Percentiles rank a stretch among this genome's conserved stretches.
These are phyloP conservation scores for Ceyx cyanopectus DNA, from an alignment of 2,113 vertebrate genomes.

Conservation along the genomic window DNA sequence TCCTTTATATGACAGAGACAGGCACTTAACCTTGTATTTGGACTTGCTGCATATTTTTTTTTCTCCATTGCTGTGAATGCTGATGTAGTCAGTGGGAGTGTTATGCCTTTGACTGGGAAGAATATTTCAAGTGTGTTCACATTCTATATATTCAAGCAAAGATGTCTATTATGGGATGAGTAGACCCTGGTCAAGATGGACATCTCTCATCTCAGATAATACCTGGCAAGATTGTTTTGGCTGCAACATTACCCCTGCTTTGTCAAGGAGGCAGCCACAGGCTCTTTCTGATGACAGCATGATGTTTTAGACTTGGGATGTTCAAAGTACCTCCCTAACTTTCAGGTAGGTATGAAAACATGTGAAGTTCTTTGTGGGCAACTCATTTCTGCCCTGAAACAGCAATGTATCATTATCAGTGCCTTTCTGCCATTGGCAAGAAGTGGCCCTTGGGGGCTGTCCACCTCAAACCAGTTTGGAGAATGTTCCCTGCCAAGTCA, in stretches of 20 bases:
- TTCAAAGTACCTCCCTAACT: background rate
- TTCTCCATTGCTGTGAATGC: background rate
- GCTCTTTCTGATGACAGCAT: background rate
- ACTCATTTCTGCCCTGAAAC: background rate
- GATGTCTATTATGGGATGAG: background rate
- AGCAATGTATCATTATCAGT: background rate
- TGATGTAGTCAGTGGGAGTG: background rate
- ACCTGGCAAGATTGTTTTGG: background rate
- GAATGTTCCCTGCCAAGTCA: background rate
- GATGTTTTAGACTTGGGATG: background rate
- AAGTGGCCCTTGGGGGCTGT: background rate
- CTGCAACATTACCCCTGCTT: background rate
- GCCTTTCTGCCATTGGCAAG: background rate
- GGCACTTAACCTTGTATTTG: background rate
- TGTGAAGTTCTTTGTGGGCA: accelerated
- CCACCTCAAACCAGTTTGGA: background rate
- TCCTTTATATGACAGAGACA: background rate
- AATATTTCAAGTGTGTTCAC: background rate
- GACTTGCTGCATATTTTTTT: background rate
- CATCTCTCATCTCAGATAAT: background rate
- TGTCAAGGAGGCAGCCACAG: background rate
- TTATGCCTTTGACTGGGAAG: background rate
- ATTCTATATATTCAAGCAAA: background rate
- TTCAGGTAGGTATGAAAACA: background rate
- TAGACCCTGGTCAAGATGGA: background rate